Evolutionary conservation across 2,797 vertebrate genomes (phyloP).

Genomic region (Coccyzus lansbergi): DNA sequence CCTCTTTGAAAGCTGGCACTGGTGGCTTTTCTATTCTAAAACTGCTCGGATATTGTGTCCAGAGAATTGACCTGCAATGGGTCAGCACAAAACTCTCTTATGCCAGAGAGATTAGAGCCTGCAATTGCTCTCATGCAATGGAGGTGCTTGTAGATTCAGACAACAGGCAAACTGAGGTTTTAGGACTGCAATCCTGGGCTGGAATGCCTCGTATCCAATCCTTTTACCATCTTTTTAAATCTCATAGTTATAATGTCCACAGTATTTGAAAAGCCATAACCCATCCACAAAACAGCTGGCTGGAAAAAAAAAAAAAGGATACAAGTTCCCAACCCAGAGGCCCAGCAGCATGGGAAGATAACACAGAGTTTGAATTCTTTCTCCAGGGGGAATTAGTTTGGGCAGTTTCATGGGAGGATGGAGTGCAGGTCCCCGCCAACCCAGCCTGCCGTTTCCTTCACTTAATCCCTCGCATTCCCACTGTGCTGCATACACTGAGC

Average conservation of each 20-base stretch:
- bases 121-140: background rate
- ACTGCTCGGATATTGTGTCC: background rate
- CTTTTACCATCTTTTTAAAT: background rate
- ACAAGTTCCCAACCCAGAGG: background rate
- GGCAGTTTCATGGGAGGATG: background rate
- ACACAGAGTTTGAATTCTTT: background rate
- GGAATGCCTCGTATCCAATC: background rate
- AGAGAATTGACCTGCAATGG: background rate
- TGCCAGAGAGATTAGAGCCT: background rate
- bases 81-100: background rate
- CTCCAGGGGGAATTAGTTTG: background rate
- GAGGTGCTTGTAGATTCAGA: background rate
- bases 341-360: background rate
- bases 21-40: background rate
- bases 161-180: background rate
- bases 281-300: background rate
- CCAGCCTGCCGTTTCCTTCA: background rate
- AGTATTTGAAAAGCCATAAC: background rate
- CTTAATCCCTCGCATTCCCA: background rate
- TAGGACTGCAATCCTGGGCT: background rate
- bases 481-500: rapidly evolving
- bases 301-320: background rate
- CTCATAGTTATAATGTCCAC: background rate
- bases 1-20: background rate
- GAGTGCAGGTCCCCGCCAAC: background rate